These are phyloP conservation scores for Masnerella sp. DNA, from an alignment of 2,888 invertebrate genomes.

Conservation along the genomic window DNA sequence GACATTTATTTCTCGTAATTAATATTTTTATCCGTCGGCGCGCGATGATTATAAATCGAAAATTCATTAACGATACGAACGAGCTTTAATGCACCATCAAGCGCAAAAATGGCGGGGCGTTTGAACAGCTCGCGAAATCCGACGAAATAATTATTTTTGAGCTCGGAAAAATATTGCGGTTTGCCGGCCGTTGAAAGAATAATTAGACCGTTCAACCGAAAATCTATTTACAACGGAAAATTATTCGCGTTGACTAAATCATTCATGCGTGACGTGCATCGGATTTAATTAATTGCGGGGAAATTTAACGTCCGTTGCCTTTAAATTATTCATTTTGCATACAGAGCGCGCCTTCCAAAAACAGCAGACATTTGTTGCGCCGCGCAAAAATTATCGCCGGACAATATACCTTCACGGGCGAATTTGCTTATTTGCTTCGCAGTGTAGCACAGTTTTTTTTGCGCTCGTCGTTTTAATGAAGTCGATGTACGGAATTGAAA, in stretches of 20 bases:
- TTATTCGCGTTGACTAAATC: constrained; percentile 50
- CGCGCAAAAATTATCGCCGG: neutral
- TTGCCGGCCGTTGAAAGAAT: constrained; percentile 52
- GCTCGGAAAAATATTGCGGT: constrained; percentile 47
- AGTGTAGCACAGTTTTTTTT: no score
- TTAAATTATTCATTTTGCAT: constrained; percentile 57
- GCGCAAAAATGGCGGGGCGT: constrained; percentile 14
- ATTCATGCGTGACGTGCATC: constrained; percentile 50
- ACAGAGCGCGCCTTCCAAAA: constrained; percentile 23
- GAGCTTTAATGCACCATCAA: constrained; percentile 33
- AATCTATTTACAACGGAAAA: constrained; percentile 58
- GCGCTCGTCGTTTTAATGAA: constrained; percentile 2
- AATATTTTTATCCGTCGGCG: constrained; percentile 23
- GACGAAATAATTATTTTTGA: constrained; percentile 49
- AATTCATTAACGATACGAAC: constrained; percentile 36
- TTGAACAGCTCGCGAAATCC: constrained; percentile 38
- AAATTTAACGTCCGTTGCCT: constrained; percentile 51
- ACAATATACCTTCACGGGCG: no score
- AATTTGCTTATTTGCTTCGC: no score
- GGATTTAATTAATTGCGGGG: constrained; percentile 53
- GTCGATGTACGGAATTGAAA: no score
- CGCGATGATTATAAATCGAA: constrained; percentile 35
- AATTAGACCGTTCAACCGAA: constrained; percentile 55
- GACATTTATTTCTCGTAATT: constrained; percentile 31
- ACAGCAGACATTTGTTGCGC: constrained; percentile 15